Base-by-base conservation (phyloP, 2,888 invertebrate species). In the Deilephila elpenor region DNA sequence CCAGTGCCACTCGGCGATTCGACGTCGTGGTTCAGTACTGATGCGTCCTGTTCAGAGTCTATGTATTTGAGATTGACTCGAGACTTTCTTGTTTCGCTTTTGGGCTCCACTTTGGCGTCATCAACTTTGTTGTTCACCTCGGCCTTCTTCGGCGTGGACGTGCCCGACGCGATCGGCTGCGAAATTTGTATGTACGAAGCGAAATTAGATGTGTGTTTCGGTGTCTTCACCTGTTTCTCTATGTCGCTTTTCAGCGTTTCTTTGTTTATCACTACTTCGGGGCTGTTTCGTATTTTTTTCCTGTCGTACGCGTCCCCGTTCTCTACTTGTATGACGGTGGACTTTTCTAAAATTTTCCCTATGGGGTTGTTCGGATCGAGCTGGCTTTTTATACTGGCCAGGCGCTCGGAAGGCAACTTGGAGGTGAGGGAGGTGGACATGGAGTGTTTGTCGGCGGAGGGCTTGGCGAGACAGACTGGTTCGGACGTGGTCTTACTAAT, bases 161-260 rank as follows among this genome's bases (percentile, higher is more conserved):
- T 88, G 3, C 95, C 95, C 20, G 95, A 93, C 0, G 94, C 92
- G 75, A 94, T 85, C 0, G 95, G 94, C 80, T 94, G 93, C 5
- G 95, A 95, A 75, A 94, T 94, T 82, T 96, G 95, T 82, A 96
- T 96, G 84, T 96, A 96, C 73, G 96, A 96, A 74, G 96, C 96
- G 84, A 95, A 96, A 86, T 96, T 95, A 78, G 95, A 96, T 6
- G 96, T 95, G 71, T 95, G 95, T 83, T 95, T 95, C 20, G 93
- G 93, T 17, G 89, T 84, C 81, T 93, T 93, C 0, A 93, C 91
- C 79, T 93, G 93, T 76, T 94, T 94, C 73, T 93, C 92, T 71
- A 93, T 91, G 78, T 92, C 92, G 70, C 87, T 92, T 80, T 91
- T 92, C 11, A 93, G 77, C 20, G 83, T 82, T 75, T 91, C 89